Conservation (phyloP, 2,113 vertebrate species). For the Petromus typicus region DNA sequence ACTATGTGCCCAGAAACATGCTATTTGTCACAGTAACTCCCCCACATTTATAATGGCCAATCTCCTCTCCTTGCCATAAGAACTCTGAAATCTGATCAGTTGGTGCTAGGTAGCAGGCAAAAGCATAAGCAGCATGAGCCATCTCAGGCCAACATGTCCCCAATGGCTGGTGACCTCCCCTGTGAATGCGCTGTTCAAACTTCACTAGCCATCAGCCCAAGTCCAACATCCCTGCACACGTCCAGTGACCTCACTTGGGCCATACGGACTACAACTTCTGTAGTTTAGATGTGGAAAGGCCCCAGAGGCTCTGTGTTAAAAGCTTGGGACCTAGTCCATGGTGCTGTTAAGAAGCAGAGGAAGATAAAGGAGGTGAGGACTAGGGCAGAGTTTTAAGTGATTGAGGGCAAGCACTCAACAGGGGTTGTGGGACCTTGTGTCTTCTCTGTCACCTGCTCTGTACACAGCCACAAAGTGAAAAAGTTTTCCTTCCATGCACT, state of each 20-base stretch:
- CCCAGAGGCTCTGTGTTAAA: too few relatives aligned
- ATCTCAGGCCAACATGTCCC: neutral
- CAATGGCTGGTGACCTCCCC: neutral
- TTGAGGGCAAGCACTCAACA: neutral
- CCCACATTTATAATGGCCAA: neutral
- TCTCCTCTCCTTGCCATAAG: neutral
- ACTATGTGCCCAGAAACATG: neutral
- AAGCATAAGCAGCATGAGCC: neutral
- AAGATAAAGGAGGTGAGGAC: neutral
- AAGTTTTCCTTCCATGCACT: neutral
- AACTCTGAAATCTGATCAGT: neutral
- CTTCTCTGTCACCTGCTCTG: neutral
- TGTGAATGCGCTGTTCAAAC: neutral
- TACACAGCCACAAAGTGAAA: neutral
- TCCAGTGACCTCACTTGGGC: neutral
- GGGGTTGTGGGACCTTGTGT: neutral
- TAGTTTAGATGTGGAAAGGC: neutral
- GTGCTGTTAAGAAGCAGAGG: neutral
- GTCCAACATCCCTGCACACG: too few relatives aligned
- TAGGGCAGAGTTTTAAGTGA: neutral
- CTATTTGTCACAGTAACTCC: neutral
- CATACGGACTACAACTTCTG: neutral
- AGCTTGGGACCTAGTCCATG: neutral
- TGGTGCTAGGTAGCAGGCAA: neutral
- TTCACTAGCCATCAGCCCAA: neutral